phyloP scores from a whole-genome alignment of 2,113 vertebrate species.

The Muscicapa adusta region DNA sequence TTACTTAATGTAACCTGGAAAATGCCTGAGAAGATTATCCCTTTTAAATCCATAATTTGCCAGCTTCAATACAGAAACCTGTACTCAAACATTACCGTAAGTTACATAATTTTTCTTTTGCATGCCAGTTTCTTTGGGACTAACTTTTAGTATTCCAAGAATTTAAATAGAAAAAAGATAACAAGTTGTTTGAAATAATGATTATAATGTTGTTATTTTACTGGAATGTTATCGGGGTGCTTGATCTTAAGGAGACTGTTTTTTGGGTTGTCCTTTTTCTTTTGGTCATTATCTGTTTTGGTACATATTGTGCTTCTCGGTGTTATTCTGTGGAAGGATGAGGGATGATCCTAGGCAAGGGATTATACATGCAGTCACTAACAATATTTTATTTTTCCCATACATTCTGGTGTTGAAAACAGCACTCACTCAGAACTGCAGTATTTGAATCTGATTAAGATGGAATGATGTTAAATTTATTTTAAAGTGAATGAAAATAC shows the following conservation, averaged over 20 bases:
- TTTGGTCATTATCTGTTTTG: background rate
- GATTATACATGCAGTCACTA: background rate
- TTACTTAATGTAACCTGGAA: slow-evolving; percentile 66
- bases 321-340: background rate
- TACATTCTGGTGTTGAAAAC: background rate
- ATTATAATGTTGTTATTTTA: background rate
- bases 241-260: background rate
- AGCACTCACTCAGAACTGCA: background rate
- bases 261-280: background rate
- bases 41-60: background rate
- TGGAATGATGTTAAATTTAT: background rate
- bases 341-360: background rate
- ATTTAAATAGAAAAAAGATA: background rate
- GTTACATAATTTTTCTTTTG: background rate
- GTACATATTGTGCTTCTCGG: background rate
- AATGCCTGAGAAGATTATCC: background rate
- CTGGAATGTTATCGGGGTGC: background rate
- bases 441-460: background rate
- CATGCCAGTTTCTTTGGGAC: background rate
- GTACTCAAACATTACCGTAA: slow-evolving; percentile 59
- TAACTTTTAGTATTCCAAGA: background rate
- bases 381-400: background rate
- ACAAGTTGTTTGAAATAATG: background rate
- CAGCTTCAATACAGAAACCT: slow-evolving; percentile 53
- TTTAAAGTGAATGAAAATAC: background rate